Evolutionary conservation across 2,797 vertebrate species (phyloP), one percentile per base, ranked within the genome.

Genomic region (Rhabdophis nuchalis): DNA sequence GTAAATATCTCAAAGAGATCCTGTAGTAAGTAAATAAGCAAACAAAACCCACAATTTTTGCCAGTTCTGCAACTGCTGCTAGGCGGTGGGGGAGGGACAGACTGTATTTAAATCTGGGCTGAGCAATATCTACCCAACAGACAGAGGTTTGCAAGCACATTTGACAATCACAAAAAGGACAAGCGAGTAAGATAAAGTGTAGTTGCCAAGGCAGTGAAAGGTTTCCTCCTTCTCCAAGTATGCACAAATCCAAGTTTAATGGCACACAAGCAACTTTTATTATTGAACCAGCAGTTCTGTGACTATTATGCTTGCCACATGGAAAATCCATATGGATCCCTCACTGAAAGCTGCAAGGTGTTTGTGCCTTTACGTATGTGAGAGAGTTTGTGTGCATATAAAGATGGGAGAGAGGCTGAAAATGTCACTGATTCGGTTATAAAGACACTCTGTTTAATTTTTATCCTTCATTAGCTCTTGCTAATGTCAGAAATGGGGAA

Each of bases 61-160:
- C 9, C 93, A 93, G 68, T 86, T 25, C 87, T 92, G 92, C 77
- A 91, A 95, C 86, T 50, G 7, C 64, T 95, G 92, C 68, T 57
- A 94, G 16, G 68, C 1, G 12, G 0, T 32, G 27, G 11, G 3
- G 9, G 1, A 95, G 58, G 1, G 14, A 1, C 32, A 94, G 20
- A 4, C 1, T 53, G 27, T 91, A 93, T 86, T 93, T 89, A 89
- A 1, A 90, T 52, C 82, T 25, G 5, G n/a, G 95, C 82, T 92
- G 86, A 96, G 91, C 61, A 85, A 68, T 52, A 92, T 14, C 46
- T 90, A 64, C 14, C 50, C 23, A 87, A 1, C 27, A 93, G 13
- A 53, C 50, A 18, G 13, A 54, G 77, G 60, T 29, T 50, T 90
- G 36, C 86, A 92, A 77, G n/a, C 92, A 41, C n/a, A 1, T 90